phyloP scores from a whole-genome alignment of 37 sponge, comb jelly and placozoan species.

The Theonella swinhoei region DNA sequence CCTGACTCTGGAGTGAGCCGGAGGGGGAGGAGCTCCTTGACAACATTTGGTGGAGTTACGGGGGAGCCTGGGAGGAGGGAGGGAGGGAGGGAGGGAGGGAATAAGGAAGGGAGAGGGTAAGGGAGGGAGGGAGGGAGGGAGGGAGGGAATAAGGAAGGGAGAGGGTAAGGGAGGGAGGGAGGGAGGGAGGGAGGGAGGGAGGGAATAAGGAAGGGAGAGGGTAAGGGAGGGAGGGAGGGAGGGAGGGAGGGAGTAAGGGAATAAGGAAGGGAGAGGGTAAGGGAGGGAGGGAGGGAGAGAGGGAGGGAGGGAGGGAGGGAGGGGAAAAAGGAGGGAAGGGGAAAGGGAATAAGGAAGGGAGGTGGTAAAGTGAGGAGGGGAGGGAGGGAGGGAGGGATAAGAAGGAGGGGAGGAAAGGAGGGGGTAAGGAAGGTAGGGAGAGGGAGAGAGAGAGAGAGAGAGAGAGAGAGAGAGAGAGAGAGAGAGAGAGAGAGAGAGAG shows the following conservation, averaged over 20 bases:
- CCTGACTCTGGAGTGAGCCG: slow-evolving; percentile 65
- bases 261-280: too few species aligned
- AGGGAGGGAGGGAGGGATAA: neutral
- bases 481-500: slow-evolving; percentile 7
- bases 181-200: too few species aligned
- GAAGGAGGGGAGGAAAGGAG: neutral
- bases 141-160: neutral
- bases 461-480: slow-evolving; percentile 10
- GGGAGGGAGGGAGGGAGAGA: too few species aligned
- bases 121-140: neutral
- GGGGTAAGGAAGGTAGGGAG: neutral
- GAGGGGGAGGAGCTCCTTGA: slow-evolving; percentile 53
- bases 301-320: neutral
- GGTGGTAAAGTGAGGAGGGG: too few species aligned
- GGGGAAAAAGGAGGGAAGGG: neutral
- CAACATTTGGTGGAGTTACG: slow-evolving; percentile 43
- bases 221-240: too few species aligned
- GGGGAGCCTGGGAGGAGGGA: neutral
- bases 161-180: neutral
- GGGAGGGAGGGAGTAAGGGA: too few species aligned
- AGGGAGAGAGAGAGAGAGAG: slow-evolving; percentile 9
- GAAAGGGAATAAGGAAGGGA: too few species aligned
- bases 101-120: neutral
- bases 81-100: neutral
- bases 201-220: too few species aligned